These are phyloP conservation scores for Styela clava DNA, from an alignment of 23 tunicate genomes.

Conservation along the genomic window DNA sequence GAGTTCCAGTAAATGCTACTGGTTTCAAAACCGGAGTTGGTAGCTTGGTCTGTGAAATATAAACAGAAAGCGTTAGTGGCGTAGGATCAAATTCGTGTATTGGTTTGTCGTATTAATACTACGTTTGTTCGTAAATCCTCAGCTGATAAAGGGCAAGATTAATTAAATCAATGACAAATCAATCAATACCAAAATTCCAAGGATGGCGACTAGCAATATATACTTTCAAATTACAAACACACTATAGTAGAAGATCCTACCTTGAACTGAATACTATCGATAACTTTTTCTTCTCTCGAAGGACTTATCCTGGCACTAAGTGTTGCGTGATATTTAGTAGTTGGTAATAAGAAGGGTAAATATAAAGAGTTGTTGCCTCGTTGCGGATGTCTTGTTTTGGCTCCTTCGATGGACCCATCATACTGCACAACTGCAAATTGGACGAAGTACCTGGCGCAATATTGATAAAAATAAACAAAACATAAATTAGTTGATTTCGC, in stretches of 20 bases:
- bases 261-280: background rate
- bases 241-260: background rate
- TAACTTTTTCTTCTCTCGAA: background rate
- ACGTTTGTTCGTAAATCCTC: background rate
- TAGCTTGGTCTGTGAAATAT: background rate
- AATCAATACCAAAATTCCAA: too few species aligned
- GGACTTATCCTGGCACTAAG: background rate
- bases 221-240: background rate
- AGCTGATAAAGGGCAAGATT: too few species aligned
- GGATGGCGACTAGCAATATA: too few species aligned
- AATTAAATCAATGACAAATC: too few species aligned
- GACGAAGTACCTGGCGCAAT: background rate
- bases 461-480: background rate
- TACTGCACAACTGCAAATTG: background rate
- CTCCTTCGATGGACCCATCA: background rate
- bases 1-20: background rate
- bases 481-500: too few species aligned
- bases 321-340: background rate
- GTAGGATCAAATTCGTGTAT: background rate
- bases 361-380: background rate
- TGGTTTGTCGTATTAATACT: too few species aligned
- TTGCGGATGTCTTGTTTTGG: background rate
- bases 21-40: conserved; percentile 7
- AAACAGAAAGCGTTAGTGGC: background rate
- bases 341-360: background rate